Evolutionary conservation across 1,140 invertebrate species (phyloP).

Genomic region (Idris sp.): DNA sequence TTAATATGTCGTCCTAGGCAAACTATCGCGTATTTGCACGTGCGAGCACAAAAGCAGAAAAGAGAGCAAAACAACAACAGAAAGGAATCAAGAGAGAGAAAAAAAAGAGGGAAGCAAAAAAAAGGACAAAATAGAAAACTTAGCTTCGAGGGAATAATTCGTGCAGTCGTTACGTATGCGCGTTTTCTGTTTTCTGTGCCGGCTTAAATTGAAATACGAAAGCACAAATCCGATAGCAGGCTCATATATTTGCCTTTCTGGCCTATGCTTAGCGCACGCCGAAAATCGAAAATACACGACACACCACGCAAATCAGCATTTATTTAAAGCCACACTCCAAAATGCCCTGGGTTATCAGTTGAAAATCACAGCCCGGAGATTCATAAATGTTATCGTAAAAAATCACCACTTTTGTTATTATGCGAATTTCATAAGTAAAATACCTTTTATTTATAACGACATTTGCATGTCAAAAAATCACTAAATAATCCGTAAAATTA

Average conservation of each 20-base stretch:
- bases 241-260: conserved; percentile 43
- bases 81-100: conserved; percentile 8
- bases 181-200: conserved; percentile 26
- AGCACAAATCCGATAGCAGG: conserved; percentile 50
- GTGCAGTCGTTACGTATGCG: conserved; percentile 49
- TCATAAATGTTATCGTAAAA: too few species aligned
- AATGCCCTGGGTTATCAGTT: conserved; percentile 3
- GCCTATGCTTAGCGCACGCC: conserved; percentile 28
- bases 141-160: conserved; percentile 57
- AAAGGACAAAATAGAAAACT: conserved; percentile 41
- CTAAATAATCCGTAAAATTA: too few species aligned
- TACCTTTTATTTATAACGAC: too few species aligned
- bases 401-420: too few species aligned
- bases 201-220: conserved; percentile 55
- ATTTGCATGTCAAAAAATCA: too few species aligned
- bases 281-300: conserved; percentile 20
- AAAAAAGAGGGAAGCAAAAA: conserved; percentile 8
- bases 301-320: conserved; percentile 42
- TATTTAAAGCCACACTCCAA: conserved; percentile 20
- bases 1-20: conserved; percentile 48
- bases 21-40: conserved; percentile 33
- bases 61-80: conserved; percentile 8
- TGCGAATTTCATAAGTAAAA: too few species aligned
- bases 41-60: conserved; percentile 24
- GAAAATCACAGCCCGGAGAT: conserved; percentile 12